A percentile compares a stretch with the other conserved stretches of the same genome.
Conservation (phyloP, 2,888 invertebrate genomes). For the Synanthedon tipuliformis region DNA sequence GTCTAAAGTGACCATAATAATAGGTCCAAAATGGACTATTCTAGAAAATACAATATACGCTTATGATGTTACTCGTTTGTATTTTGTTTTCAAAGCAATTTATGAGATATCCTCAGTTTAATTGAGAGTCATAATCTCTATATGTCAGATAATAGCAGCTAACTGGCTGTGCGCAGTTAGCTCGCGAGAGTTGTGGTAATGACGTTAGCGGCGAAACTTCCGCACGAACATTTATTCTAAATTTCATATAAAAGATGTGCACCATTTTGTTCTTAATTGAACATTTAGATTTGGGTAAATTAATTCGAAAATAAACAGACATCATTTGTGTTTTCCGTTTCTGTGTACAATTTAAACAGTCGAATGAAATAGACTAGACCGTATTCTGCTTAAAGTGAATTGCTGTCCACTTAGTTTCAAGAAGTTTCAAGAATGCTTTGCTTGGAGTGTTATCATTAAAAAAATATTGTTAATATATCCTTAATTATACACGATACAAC, state of each 20-base stretch:
- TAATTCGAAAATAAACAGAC: slow-evolving; percentile 3
- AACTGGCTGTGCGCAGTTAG: slow-evolving; percentile 4
- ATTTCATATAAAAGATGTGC: slow-evolving; percentile 7
- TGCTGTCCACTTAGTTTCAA: no score
- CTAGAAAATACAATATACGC: no score
- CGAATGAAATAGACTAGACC: no score
- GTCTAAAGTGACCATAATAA: no score
- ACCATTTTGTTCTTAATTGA: slow-evolving; percentile 5
- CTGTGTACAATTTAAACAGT: no score
- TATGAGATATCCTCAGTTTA: not conserved
- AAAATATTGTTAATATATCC: no score
- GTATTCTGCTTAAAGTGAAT: no score
- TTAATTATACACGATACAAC: no score
- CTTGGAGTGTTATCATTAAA: no score
- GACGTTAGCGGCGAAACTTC: slow-evolving; percentile 8
- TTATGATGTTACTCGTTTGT: no score
- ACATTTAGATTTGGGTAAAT: slow-evolving; percentile 6
- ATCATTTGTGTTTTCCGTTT: not conserved
- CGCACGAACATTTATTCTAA: slow-evolving; percentile 6
- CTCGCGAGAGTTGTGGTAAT: not conserved
- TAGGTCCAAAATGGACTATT: no score
- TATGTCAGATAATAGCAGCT: slow-evolving; percentile 6
- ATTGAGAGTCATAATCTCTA: slow-evolving; percentile 5
- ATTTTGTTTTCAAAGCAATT: not conserved
- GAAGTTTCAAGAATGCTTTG: no score